Base-by-base conservation (phyloP, 30 jellyfish, hydroid and myxozoan species). In the Aurelia aurita complex sp. Pacific region DNA sequence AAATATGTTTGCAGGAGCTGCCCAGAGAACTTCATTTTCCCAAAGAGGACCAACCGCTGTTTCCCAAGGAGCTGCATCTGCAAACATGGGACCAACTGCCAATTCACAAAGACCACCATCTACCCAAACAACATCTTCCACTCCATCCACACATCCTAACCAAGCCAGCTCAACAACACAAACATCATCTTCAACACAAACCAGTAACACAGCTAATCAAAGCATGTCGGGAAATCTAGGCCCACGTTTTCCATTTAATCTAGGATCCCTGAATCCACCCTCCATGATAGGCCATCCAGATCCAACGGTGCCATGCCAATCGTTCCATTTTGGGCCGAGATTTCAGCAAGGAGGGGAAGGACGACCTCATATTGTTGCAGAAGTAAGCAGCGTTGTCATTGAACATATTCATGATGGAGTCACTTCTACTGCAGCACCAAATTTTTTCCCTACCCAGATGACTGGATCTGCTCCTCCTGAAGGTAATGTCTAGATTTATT, bases 251-350 rank as follows among this genome's bases (percentile, higher is more conserved):
- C 89, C 95, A 10, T 67, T 68, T 19, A 69, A 69, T 79, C 81
- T 66, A 2, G 80, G 74, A 10, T 64, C 71, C 2, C 64, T 76
- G 15, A 52, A 69, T 19, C 84, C 91, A 16, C 15, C 66, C 53
- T 57, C 84, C 11, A 52, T 69, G 74, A 16, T 69, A 18, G 89
- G 89, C 3, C 95, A 89, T 83, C 97, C 97, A 43, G 99, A 94
- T 55, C 89, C 97, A 11, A 76, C 82, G 10, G 89, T 94, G 5
- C 99, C 97, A 3, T 94, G 99, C 77, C 96, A 89, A 19, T 94
- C 99, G 62, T 94, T 87, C 85, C 99, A 94, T 70, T 89, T 94
- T 77, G 99, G 99, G n/a, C 98, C 98, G 15, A 83, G 90, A 17
- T 88, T 94, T 73, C 96, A 87, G 46, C 87, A 72, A 6, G 85